These are phyloP conservation scores for Drosophila longiperda DNA, from an alignment of 2,888 invertebrate species.

Conservation along the genomic window DNA sequence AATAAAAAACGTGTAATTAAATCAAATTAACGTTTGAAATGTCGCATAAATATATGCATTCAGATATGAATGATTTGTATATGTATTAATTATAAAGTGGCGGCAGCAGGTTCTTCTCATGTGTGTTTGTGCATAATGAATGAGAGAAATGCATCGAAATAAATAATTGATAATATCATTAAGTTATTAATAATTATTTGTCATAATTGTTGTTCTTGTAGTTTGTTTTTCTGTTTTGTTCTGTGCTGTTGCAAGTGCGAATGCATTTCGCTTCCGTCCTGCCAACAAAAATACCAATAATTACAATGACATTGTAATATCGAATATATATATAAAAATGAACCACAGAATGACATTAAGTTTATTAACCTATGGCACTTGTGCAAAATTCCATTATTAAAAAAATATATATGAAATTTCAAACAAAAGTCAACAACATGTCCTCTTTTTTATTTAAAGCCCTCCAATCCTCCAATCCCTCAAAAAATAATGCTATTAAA, in stretches of 20 bases:
- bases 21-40: conserved; percentile 2
- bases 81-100: conserved; percentile 41
- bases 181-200: conserved; percentile 79
- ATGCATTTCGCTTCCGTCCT: conserved; percentile 15
- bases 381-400: conserved; percentile 42
- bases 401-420: conserved; percentile 47
- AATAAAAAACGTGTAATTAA: conserved; percentile 1
- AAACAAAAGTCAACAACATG: conserved; percentile 34
- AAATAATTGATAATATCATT: conserved; percentile 75
- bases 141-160: conserved; percentile 37
- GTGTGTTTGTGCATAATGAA: conserved; percentile 24
- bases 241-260: background rate
- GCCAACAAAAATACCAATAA: conserved; percentile 11
- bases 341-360: conserved; percentile 58
- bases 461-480: background rate
- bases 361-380: conserved; percentile 74
- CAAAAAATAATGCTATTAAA: conserved; percentile 39
- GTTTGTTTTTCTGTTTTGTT: conserved; percentile 1
- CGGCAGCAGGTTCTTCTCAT: conserved; percentile 2
- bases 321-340: conserved; percentile 36
- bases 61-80: background rate
- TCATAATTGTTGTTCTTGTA: conserved; percentile 40
- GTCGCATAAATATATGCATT: background rate
- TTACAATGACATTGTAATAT: conserved; percentile 26
- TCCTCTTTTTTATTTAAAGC: background rate